A percentile compares a stretch with the other conserved stretches of the same genome.
Conservation (phyloP, 2,113 vertebrate species). For the Rhinolophus sinicus region DNA sequence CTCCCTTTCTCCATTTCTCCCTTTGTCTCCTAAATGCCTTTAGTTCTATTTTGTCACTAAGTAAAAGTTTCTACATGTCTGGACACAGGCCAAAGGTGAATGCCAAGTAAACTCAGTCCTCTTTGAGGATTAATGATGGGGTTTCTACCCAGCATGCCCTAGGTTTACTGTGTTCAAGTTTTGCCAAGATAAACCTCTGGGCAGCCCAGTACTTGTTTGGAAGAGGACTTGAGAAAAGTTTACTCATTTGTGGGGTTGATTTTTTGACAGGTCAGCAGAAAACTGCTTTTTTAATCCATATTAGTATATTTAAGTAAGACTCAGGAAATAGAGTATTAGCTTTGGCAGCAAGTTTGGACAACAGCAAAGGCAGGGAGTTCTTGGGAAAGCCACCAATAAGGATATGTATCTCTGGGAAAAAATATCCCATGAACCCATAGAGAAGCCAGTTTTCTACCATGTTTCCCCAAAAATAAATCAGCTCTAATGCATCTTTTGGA, state of each 20-base stretch:
- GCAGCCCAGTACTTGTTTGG: slow-evolving; percentile 53
- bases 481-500: too few relatives aligned
- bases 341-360: slow-evolving; percentile 36
- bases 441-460: background rate
- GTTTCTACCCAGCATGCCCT: slow-evolving; percentile 21
- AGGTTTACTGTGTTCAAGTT: slow-evolving; percentile 8
- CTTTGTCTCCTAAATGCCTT: background rate
- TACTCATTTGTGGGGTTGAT: slow-evolving; percentile 38
- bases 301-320: slow-evolving; percentile 33
- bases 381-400: background rate
- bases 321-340: slow-evolving; percentile 19
- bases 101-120: slow-evolving; percentile 62
- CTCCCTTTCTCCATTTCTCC: background rate
- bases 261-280: slow-evolving; percentile 67
- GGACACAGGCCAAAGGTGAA: slow-evolving; percentile 37
- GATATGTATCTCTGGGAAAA: background rate
- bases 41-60: slow-evolving; percentile 59
- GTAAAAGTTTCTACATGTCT: slow-evolving; percentile 63
- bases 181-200: slow-evolving; percentile 68
- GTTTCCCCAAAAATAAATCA: too few relatives aligned
- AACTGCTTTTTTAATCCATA: slow-evolving; percentile 56
- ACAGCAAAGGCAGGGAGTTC: background rate
- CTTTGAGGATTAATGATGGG: background rate
- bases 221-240: slow-evolving; percentile 57
- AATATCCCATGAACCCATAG: background rate